phyloP scores from a whole-genome alignment of 2,888 invertebrate genomes.

The Lithosia quadra region DNA sequence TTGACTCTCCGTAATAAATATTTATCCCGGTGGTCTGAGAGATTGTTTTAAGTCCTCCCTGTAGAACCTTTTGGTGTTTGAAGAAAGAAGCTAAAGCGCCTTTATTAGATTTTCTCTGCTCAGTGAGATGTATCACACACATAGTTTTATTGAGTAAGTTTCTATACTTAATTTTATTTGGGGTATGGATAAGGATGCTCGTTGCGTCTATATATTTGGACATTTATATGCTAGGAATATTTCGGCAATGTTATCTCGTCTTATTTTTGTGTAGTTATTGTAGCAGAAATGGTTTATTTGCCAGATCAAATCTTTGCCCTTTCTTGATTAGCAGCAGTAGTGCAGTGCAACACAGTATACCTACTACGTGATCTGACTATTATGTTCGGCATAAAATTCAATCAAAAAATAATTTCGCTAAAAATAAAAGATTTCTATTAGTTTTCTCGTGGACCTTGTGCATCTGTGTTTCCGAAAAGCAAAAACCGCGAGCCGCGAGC shows the following conservation, averaged over 20 bases:
- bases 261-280: constrained; percentile 5
- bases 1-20: constrained; percentile 64
- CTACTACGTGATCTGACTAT: neutral
- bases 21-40: constrained; percentile 61
- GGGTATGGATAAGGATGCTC: constrained; percentile 4
- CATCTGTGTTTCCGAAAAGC: no score
- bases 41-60: constrained; percentile 59
- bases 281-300: neutral
- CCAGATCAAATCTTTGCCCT: neutral
- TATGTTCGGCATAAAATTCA: neutral
- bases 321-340: neutral
- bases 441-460: no score
- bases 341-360: neutral
- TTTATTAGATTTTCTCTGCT: constrained; percentile 47
- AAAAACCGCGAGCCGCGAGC: no score
- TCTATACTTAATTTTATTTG: constrained; percentile 23
- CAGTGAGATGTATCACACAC: constrained; percentile 32
- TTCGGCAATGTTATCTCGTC: neutral
- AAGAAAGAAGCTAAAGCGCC: constrained; percentile 51
- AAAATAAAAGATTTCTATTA: no score
- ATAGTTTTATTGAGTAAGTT: constrained; percentile 28
- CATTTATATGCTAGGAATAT: constrained; percentile 13
- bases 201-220: constrained; percentile 8
- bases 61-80: constrained; percentile 57
- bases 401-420: no score